Evolutionary conservation across 2,797 vertebrate species (phyloP).

Genomic region (Pampus argenteus): DNA sequence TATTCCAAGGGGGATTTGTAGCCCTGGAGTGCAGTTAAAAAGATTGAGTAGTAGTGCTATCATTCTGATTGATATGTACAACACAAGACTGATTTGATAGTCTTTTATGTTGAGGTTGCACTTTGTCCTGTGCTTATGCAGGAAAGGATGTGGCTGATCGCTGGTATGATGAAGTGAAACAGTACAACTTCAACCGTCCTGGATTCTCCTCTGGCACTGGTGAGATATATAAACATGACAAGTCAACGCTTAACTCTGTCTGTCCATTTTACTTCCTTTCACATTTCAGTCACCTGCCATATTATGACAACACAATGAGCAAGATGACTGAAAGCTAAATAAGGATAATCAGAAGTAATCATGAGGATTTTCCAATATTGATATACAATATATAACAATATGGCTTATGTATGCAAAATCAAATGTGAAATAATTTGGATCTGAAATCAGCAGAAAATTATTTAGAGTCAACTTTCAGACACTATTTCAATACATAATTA

Average conservation of each 20-base stretch:
- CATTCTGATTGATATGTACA: constrained; percentile 19
- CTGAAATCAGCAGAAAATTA: neutral
- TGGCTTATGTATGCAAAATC: neutral
- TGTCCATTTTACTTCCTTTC: neutral
- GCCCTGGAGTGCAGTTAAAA: constrained; percentile 15
- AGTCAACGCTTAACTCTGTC: neutral
- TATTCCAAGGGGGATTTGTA: constrained; percentile 20
- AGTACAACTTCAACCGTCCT: constrained; percentile 95
- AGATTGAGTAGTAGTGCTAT: constrained; percentile 1
- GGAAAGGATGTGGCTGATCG: constrained; percentile 95
- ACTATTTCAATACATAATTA: neutral
- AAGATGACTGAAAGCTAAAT: neutral
- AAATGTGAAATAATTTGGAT: neutral
- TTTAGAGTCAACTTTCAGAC: too few species aligned
- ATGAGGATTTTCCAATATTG: neutral
- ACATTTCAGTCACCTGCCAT: neutral
- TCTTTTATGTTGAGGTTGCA: constrained; percentile 15
- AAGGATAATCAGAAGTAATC: neutral
- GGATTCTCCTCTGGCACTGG: constrained; percentile 96
- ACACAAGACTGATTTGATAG: constrained; percentile 15
- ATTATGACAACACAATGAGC: neutral
- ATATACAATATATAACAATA: neutral
- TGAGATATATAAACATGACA: constrained; percentile 71
- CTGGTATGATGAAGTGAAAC: constrained; percentile 97
- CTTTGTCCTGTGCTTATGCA: constrained; percentile 69